phyloP scores from a whole-genome alignment of 2,797 vertebrate genomes.

The Acridotheres tristis region DNA sequence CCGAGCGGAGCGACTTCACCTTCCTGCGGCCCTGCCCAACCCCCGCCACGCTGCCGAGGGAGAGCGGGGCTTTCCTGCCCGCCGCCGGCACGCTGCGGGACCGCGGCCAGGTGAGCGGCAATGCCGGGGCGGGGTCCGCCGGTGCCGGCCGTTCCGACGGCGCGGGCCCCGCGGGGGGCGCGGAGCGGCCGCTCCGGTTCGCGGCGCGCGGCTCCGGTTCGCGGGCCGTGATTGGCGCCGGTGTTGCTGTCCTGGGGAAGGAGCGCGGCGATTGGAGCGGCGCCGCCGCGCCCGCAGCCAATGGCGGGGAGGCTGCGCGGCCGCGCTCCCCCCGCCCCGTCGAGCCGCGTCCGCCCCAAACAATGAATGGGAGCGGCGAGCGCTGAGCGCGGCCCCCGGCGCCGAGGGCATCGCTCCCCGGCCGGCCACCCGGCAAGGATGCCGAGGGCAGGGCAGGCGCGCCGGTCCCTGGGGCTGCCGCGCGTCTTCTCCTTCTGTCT shows the following conservation, averaged over 20 bases:
- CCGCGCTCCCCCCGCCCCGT: neutral
- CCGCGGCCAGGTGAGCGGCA: conserved; percentile 78
- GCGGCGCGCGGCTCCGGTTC: neutral
- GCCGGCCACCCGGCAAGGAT: conserved; percentile 63
- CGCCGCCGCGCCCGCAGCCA: conserved; percentile 41
- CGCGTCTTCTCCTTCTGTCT: conserved; percentile 69
- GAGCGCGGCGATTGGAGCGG: conserved; percentile 56
- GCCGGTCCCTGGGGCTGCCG: conserved; percentile 63
- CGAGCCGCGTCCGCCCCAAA: conserved; percentile 60
- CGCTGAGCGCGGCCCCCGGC: conserved; percentile 61
- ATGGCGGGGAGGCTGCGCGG: conserved; percentile 47
- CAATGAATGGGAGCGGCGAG: conserved; percentile 73
- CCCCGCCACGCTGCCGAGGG: conserved; percentile 70
- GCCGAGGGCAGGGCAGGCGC: conserved; percentile 58
- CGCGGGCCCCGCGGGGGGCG: neutral
- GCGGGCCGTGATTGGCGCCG: conserved; percentile 50
- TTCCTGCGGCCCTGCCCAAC: conserved; percentile 78
- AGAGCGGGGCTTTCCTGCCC: conserved; percentile 61
- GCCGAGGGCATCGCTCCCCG: conserved; percentile 51
- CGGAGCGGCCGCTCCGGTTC: neutral
- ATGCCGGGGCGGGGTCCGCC: neutral
- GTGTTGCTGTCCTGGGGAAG: conserved; percentile 66
- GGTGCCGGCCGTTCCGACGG: neutral
- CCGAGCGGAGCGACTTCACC: conserved; percentile 87
- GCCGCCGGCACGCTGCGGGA: conserved; percentile 69